phyloP scores from a whole-genome alignment of 2,888 invertebrate genomes.

The Iphiclides podalirius region DNA sequence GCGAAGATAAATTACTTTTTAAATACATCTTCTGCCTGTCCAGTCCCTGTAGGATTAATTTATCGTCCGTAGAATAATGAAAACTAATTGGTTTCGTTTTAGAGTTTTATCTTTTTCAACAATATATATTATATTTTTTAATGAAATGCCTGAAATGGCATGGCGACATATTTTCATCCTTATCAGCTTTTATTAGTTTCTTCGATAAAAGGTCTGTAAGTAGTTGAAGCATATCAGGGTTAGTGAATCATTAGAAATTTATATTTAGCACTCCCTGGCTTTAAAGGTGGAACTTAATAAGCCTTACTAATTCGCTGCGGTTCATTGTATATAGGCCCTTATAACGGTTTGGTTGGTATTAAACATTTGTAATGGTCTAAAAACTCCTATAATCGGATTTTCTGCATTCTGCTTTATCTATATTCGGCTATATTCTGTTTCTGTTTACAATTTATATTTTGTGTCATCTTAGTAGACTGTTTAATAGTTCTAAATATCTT shows the following conservation, averaged over 20 bases:
- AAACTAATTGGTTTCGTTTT: constrained; percentile 16
- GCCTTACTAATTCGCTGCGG: background rate
- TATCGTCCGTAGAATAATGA: constrained; percentile 11
- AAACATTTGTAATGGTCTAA: too few species aligned
- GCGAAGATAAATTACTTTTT: constrained; percentile 17
- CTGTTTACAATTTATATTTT: too few species aligned
- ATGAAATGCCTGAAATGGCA: too few species aligned
- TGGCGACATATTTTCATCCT: background rate
- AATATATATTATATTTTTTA: too few species aligned
- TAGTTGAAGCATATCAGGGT: background rate
- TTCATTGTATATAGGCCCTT: too few species aligned
- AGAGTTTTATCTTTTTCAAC: background rate
- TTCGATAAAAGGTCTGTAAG: background rate
- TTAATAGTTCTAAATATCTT: too few species aligned
- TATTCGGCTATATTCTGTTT: too few species aligned
- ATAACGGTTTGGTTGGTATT: too few species aligned
- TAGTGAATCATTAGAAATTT: background rate
- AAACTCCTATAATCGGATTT: too few species aligned
- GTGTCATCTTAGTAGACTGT: too few species aligned
- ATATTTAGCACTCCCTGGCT: background rate
- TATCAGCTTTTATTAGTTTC: background rate
- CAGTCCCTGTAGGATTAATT: constrained; percentile 7
- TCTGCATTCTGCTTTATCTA: too few species aligned
- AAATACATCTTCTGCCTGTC: constrained; percentile 9
- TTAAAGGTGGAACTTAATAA: background rate